Base-by-base conservation (phyloP, 2,797 vertebrate species). In the Scarus forsteni region DNA sequence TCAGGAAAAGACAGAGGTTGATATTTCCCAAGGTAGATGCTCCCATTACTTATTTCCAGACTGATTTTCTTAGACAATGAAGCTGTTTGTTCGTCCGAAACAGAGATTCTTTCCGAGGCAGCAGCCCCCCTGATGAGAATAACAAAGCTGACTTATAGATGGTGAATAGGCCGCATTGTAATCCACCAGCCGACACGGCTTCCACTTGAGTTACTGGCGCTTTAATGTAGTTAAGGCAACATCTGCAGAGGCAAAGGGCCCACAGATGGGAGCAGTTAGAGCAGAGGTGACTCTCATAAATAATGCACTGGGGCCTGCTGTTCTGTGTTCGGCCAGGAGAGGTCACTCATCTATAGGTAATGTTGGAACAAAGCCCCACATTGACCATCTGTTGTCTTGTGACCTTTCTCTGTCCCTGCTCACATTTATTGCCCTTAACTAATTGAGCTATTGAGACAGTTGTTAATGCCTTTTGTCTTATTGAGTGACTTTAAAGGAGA, bases 101-200 rank as follows among this genome's bases (percentile, higher is more conserved):
- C 84, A 75, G 66, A 64, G 80, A 91, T 88, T 89, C 73, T 85
- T 90, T 87, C 88, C 74, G 3, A 52, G 56, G 13, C 77, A 3
- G 11, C 12, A 51, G 52, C 52, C 73, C 80, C 77, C 76, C 80
- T 49, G 59, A 62, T 69, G 68, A n/a, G 75, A 73, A 60, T 27
- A 75, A 88, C 86, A 85, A 86, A 71, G 81, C 73, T 43, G 65
- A 85, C 61, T 82, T 85, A 67, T 79, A 44, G 62, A 75, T 83
- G 11, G 9, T 90, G 83, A 92, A 90, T 87, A 59, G 88, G 35
- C 76, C 7, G 39, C 80, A 79, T 90, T 91, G 88, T 92, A 53
- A 62, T 72, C 67, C 62, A n/a, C 56, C 38, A 54, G 70, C 70
- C 43, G 73, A 43, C n/a, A n/a, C 66, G 49, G 49, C 55, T 81